phyloP scores from a whole-genome alignment of 35 echinoderm and acorn worm species.

The Nesometra sesokonis region DNA sequence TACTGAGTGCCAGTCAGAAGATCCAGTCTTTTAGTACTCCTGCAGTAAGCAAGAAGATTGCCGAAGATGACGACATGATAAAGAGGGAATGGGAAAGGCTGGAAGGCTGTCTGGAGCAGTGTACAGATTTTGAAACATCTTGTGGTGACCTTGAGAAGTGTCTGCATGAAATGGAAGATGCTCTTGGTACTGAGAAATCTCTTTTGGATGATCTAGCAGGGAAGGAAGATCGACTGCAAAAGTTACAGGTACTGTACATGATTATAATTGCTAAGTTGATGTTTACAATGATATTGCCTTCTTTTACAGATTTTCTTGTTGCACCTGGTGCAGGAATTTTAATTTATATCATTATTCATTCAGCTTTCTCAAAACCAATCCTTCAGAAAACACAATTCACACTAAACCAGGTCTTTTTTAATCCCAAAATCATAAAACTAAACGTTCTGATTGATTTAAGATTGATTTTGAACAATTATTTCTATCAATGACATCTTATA shows the following conservation, averaged over 20 bases:
- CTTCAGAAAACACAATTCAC: no score
- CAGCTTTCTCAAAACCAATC: no score
- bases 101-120: slow-evolving; percentile 27
- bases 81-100: slow-evolving; percentile 14
- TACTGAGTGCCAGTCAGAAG: neutral
- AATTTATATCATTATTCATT: no score
- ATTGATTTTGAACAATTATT: no score
- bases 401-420: no score
- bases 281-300: no score
- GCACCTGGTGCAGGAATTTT: no score
- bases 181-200: neutral
- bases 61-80: neutral
- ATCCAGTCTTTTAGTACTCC: neutral
- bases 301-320: no score
- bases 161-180: neutral
- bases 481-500: no score
- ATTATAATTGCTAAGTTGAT: no score
- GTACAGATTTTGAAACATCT: slow-evolving; percentile 27
- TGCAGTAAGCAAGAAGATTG: neutral
- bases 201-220: neutral
- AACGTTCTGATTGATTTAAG: no score
- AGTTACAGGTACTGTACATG: slow-evolving; percentile 8
- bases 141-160: neutral
- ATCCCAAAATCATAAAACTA: no score
- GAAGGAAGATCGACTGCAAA: slow-evolving; percentile 1